Evolutionary conservation across 2,797 vertebrate species (phyloP).

Genomic region (Hapalemur alaotrensis): DNA sequence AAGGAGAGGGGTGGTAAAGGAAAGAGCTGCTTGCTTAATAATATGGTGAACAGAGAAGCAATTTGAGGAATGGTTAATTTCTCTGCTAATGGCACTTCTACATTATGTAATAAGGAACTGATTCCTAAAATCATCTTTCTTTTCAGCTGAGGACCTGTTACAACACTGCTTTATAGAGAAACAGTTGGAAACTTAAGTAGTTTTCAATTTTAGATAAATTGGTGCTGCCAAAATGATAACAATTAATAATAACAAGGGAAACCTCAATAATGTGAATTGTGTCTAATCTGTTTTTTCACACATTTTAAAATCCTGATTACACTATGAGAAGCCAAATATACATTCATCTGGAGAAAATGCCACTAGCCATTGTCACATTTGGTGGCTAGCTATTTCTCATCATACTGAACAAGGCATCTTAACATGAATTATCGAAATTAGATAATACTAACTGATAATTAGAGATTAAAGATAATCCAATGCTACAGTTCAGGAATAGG

Average conservation of each 20-base stretch:
- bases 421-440: not conserved
- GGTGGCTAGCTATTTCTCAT: not conserved
- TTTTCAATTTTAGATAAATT: slow-evolving; percentile 39
- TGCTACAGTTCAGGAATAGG: not conserved
- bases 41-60: not conserved
- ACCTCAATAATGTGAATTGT: not conserved
- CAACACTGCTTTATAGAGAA: not conserved
- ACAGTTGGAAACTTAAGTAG: slow-evolving; percentile 22
- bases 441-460: slow-evolving; percentile 12
- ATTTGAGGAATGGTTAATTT: not conserved
- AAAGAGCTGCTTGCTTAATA: not conserved
- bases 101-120: not conserved
- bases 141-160: slow-evolving; percentile 23
- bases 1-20: not conserved
- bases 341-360: not conserved
- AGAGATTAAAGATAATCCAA: not conserved
- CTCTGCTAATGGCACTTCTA: not conserved
- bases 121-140: not conserved
- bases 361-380: not conserved
- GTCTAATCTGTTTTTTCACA: not conserved
- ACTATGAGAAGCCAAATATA: not conserved
- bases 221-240: slow-evolving; percentile 27
- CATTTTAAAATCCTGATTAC: not conserved
- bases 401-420: not conserved
- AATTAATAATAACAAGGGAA: not conserved